Evolutionary conservation across 2,888 invertebrate species (phyloP).

Genomic region (Pterostichus madidus): DNA sequence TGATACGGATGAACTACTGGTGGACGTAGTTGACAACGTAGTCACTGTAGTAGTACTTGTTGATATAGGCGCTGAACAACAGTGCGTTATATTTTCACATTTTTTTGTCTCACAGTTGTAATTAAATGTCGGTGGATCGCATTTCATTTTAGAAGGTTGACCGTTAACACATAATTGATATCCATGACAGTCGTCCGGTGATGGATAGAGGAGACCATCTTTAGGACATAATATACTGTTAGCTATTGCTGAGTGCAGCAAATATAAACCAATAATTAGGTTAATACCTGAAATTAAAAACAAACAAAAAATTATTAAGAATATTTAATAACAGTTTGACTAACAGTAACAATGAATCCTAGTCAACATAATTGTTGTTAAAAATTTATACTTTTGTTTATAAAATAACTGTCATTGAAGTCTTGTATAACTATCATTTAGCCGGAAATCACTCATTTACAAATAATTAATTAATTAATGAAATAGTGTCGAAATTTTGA

Average conservation of each 20-base stretch:
- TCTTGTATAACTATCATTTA: no score
- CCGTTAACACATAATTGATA: slow-evolving; percentile 9
- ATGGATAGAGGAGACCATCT: slow-evolving; percentile 7
- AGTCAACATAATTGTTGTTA: no score
- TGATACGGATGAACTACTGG: neutral
- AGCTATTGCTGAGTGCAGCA: slow-evolving; percentile 2
- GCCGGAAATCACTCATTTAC: no score
- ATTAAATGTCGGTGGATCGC: slow-evolving; percentile 30
- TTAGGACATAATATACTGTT: neutral
- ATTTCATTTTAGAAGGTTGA: slow-evolving; percentile 15
- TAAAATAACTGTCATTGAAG: no score
- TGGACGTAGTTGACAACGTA: neutral
- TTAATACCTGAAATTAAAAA: slow-evolving; percentile 5
- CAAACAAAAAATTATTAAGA: no score
- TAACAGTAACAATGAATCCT: no score
- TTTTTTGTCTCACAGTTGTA: slow-evolving; percentile 21
- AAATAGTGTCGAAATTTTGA: no score
- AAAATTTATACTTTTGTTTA: no score
- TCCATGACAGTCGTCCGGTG: neutral
- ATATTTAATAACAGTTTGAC: no score
- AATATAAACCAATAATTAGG: neutral
- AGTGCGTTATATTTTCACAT: slow-evolving; percentile 37
- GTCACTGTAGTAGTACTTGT: neutral
- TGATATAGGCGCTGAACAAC: neutral
- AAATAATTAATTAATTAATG: no score